A percentile compares a stretch with the other conserved stretches of the same genome.
phyloP scores from a whole-genome alignment of 1,140 invertebrate genomes.

The Pseudomyrmex gracilis region DNA sequence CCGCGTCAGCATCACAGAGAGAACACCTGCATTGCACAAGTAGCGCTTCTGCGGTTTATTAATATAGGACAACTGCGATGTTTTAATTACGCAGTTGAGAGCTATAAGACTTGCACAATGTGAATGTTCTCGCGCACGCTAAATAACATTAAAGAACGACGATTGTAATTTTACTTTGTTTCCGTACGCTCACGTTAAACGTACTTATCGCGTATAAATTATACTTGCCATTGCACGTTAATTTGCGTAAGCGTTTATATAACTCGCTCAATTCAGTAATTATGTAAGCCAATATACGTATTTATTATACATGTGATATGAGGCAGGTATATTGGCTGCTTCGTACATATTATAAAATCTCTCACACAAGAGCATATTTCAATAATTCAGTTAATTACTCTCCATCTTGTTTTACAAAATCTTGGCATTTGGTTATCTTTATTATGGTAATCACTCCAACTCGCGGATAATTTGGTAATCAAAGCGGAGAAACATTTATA shows the following conservation, averaged over 20 bases:
- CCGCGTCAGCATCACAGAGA: too few species aligned
- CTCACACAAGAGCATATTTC: neutral
- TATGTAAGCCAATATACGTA: too few species aligned
- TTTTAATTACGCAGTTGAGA: constrained; percentile 21
- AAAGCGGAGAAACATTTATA: constrained; percentile 35
- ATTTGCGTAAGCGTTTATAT: neutral
- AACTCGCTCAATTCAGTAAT: constrained; percentile 24
- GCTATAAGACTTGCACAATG: neutral
- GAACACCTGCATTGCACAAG: too few species aligned
- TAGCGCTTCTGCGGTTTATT: neutral
- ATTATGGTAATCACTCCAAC: constrained; percentile 34
- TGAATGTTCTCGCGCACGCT: neutral
- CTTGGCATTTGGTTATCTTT: constrained; percentile 33
- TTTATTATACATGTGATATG: too few species aligned
- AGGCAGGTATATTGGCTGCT: neutral
- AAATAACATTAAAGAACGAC: neutral
- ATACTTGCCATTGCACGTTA: neutral
- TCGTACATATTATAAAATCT: neutral
- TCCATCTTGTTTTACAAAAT: constrained; percentile 34
- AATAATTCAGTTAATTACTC: constrained; percentile 19
- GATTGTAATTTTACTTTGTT: constrained; percentile 16
- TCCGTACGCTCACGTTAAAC: neutral
- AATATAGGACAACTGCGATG: neutral
- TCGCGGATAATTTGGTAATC: constrained; percentile 39
- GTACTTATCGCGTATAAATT: neutral